Base-by-base conservation (phyloP, 2,888 invertebrate genomes). In the Agrochola macilenta region DNA sequence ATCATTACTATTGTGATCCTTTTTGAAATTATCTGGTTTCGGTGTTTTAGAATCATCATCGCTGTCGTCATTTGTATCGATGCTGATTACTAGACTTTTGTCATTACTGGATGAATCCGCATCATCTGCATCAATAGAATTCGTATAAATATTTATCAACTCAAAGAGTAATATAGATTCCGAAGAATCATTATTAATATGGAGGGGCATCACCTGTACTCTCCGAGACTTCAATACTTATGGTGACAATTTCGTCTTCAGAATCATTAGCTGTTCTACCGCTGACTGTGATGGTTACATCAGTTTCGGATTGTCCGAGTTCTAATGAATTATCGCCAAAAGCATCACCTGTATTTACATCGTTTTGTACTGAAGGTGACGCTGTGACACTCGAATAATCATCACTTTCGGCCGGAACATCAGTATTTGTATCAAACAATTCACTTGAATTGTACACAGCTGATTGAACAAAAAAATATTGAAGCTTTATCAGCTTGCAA, bases 151-250 rank as follows among this genome's bases (percentile, higher is more conserved):
- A 30, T 57, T n/a, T 26, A 77, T 39, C 12, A 52, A 23, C 11
- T 69, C 26, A 63, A 72, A 23, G 5, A 39, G 17, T 73, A 54
- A 69, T 8, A 72, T 35, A 57, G 69, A 78, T 81, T 79, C 57
- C 49, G 64, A 70, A 72, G 76, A 83, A 78, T 75, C 61, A 52
- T 66, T 77, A 68, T 73, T 82, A 82, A 81, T 75, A 78, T 52
- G 73, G 66, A 77, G 52, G 64, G 76, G 65, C 69, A 70, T 89
- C 83, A 86, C 89, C 89, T 86, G 77, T 60, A 70, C 66, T 78
- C 43, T 84, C 86, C 70, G 68, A 74, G 66, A 80, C 60, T 66
- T 87, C 78, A 73, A 89, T 63, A 74, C 61, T 30, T 61, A 88
- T 65, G 54, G 64, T 78, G 77, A 85, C 66, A 35, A 72, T 78